Evolutionary conservation across 2,888 invertebrate species (phyloP).

Genomic region (Belgica antarctica): DNA sequence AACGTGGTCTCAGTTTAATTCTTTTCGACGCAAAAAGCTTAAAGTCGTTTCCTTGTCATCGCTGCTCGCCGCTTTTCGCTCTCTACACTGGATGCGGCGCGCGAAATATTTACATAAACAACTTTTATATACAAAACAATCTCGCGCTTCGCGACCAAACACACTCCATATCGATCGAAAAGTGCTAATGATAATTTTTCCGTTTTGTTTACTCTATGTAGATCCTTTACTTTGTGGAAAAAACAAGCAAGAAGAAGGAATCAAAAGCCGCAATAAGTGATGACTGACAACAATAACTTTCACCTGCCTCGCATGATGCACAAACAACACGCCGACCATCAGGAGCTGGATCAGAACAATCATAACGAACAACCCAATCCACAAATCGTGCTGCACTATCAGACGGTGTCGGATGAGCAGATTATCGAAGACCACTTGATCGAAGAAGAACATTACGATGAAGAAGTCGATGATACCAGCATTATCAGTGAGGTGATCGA

Average conservation of each 20-base stretch:
- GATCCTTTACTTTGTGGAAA: background rate
- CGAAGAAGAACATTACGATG: constrained; percentile 34
- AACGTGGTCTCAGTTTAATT: constrained; percentile 30
- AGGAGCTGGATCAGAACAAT: constrained; percentile 16
- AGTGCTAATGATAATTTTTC: no score
- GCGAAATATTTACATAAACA: background rate
- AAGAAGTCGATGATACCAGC: constrained; percentile 37
- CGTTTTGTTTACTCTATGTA: background rate
- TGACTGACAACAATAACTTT: constrained; percentile 41
- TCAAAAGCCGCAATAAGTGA: background rate
- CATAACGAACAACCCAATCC: constrained; percentile 42
- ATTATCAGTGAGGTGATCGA: constrained; percentile 40
- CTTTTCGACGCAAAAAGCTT: constrained; percentile 43
- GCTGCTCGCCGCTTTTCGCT: background rate
- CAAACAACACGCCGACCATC: constrained; percentile 3
- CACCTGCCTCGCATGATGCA: constrained; percentile 40
- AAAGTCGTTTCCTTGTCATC: background rate
- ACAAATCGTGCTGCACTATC: constrained; percentile 37
- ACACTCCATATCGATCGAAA: no score
- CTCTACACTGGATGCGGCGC: background rate
- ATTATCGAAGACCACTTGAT: constrained; percentile 35
- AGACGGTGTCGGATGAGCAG: constrained; percentile 34
- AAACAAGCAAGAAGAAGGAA: background rate
- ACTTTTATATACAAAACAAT: background rate
- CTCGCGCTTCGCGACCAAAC: no score